Evolutionary conservation across 2,113 vertebrate genomes (phyloP).

Genomic region (Dicentrarchus labrax): DNA sequence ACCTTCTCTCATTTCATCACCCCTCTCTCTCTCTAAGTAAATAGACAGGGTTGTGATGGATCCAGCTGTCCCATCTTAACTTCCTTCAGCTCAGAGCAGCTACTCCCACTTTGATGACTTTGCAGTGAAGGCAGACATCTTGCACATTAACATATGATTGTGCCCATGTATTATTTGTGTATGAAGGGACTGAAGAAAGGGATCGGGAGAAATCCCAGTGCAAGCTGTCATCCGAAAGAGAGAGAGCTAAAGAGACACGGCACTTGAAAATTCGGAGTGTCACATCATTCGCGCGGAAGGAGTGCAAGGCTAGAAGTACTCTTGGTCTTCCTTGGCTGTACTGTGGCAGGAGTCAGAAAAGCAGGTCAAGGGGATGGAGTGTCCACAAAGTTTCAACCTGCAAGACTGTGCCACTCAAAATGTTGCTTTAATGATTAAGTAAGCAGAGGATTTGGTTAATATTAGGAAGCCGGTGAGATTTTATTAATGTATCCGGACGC

Average conservation of each 20-base stretch:
- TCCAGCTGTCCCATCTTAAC: slow-evolving; percentile 81
- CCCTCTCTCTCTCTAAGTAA: slow-evolving; percentile 50
- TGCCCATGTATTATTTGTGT: slow-evolving; percentile 80
- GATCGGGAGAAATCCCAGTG: slow-evolving; percentile 67
- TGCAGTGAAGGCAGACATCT: slow-evolving; percentile 78
- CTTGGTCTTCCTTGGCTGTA: slow-evolving; percentile 37
- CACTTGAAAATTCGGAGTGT: slow-evolving; percentile 65
- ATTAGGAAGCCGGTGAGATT: background rate
- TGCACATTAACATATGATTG: slow-evolving; percentile 81
- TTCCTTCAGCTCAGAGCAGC: slow-evolving; percentile 71
- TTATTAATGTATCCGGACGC: background rate
- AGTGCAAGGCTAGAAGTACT: slow-evolving; percentile 58
- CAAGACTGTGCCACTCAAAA: background rate
- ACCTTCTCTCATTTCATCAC: slow-evolving; percentile 67
- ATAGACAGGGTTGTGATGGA: slow-evolving; percentile 75
- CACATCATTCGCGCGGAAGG: slow-evolving; percentile 74
- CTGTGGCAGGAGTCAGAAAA: slow-evolving; percentile 39
- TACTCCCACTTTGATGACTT: slow-evolving; percentile 75
- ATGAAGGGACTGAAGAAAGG: slow-evolving; percentile 59
- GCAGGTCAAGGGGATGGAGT: slow-evolving; percentile 60
- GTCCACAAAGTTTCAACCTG: slow-evolving; percentile 48
- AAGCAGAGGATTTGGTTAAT: background rate
- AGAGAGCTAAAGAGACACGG: slow-evolving; percentile 50
- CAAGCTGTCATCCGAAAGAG: slow-evolving; percentile 71
- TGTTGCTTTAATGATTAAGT: background rate